phyloP scores from a whole-genome alignment of 1,140 invertebrate species.

The Pseudobourletiella spinata region DNA sequence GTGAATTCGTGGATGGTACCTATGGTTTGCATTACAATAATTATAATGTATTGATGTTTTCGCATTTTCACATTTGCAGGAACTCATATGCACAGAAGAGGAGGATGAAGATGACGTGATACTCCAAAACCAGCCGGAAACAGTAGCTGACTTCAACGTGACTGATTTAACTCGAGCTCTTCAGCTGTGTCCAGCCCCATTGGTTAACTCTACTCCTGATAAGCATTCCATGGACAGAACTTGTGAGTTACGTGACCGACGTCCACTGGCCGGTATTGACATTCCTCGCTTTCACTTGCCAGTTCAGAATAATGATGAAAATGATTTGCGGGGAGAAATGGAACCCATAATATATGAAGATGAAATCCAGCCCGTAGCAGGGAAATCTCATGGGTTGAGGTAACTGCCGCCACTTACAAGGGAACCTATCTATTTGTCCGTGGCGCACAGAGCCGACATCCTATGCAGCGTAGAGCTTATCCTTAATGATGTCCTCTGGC shows the following conservation, averaged over 20 bases:
- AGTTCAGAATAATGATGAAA: not conserved
- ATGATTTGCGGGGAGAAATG: not conserved
- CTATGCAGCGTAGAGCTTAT: no score
- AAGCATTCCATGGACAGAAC: not conserved
- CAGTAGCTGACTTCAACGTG: conserved; percentile 8
- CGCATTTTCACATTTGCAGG: no score
- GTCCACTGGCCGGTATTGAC: not conserved
- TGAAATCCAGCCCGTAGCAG: not conserved
- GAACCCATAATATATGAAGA: not conserved
- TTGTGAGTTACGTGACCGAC: not conserved
- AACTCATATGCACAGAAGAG: not conserved
- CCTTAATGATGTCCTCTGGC: no score
- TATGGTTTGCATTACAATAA: no score
- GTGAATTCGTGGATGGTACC: no score
- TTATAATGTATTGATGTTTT: no score
- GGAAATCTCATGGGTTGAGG: not conserved
- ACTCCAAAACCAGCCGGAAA: not conserved
- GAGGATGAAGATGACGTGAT: conserved; percentile 10
- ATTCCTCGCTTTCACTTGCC: not conserved
- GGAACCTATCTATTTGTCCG: no score
- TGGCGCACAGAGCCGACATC: no score
- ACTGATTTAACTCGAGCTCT: conserved; percentile 19
- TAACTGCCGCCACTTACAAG: not conserved
- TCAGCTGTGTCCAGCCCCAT: not conserved
- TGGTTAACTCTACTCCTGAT: conserved; percentile 18